phyloP scores from a whole-genome alignment of 2,113 vertebrate species.

The Marmota monax region DNA sequence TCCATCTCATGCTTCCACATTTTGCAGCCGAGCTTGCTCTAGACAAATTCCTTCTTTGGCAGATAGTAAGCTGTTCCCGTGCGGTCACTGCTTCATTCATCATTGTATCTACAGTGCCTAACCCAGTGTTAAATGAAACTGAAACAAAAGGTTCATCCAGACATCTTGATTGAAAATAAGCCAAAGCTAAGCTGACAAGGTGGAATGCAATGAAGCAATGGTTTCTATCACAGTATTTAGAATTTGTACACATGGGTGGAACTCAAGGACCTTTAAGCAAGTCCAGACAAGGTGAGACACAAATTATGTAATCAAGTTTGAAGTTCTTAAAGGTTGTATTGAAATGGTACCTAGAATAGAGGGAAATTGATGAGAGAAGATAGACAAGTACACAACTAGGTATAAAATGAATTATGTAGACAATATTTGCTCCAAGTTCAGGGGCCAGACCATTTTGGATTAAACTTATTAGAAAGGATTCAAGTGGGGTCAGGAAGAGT shows the following conservation, averaged over 20 bases:
- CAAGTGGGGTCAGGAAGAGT: background rate
- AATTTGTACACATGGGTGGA: background rate
- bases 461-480: background rate
- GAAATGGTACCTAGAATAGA: background rate
- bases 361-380: background rate
- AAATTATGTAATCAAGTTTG: background rate
- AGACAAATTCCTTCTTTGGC: background rate
- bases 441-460: background rate
- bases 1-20: background rate
- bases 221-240: background rate
- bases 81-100: background rate
- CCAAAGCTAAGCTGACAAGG: background rate
- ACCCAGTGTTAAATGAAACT: background rate
- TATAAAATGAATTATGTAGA: background rate
- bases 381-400: background rate
- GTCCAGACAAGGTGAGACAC: background rate
- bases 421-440: background rate
- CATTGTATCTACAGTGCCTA: background rate
- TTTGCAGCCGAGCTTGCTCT: background rate
- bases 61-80: background rate
- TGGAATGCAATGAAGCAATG: background rate
- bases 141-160: background rate
- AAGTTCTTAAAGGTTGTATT: background rate
- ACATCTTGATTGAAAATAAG: constrained; percentile 8
- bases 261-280: background rate